Conservation (phyloP, 2,113 vertebrate species). For the Phrynosoma blainvillii region DNA sequence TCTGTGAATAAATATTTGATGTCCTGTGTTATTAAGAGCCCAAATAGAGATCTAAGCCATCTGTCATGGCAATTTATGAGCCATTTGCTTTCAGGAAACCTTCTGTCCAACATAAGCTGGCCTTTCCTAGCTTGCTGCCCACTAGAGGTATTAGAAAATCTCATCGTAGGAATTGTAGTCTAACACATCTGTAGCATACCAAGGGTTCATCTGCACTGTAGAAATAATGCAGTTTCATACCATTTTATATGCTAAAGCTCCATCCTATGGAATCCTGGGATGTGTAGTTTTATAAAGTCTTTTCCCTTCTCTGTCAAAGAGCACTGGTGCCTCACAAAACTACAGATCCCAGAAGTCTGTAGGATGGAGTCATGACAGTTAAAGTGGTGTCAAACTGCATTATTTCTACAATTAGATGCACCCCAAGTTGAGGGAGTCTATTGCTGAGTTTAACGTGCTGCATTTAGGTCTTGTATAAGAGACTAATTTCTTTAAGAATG, state of each 20-base stretch:
- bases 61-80: neutral
- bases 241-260: too few relatives aligned
- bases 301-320: too few relatives aligned
- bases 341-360: too few relatives aligned
- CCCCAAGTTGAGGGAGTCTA: neutral
- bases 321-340: too few relatives aligned
- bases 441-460: neutral
- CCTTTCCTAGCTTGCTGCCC: neutral
- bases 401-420: too few relatives aligned
- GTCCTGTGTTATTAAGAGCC: neutral
- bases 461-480: neutral
- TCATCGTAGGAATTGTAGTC: neutral
- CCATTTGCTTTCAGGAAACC: neutral
- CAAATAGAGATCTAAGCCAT: neutral
- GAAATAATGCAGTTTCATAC: too few relatives aligned
- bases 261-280: too few relatives aligned
- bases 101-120: neutral
- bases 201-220: too few relatives aligned
- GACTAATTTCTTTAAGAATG: neutral
- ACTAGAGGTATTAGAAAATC: neutral
- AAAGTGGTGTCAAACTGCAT: too few relatives aligned
- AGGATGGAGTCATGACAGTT: too few relatives aligned
- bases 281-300: too few relatives aligned
- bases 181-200: neutral
- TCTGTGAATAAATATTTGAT: neutral